These are phyloP conservation scores for Oreochromis grahami DNA, from an alignment of 2,797 vertebrate species.

Conservation along the genomic window DNA sequence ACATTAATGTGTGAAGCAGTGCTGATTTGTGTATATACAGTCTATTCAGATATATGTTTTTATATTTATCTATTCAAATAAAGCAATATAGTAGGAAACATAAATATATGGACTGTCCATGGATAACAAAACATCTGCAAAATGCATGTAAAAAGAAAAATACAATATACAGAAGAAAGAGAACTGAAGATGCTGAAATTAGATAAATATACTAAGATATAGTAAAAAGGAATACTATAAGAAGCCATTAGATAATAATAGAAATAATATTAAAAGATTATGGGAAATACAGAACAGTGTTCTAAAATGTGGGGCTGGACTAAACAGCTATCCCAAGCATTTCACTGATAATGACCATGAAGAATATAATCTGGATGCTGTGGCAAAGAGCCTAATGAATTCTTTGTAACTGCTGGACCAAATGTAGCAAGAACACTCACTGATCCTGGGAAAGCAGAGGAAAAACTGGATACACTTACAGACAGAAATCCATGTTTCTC, in stretches of 20 bases:
- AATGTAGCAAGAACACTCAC: too few relatives aligned
- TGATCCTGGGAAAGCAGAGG: too few relatives aligned
- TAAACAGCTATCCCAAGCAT: not conserved
- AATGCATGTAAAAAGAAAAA: not conserved
- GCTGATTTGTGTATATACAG: not conserved
- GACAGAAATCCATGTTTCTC: too few relatives aligned
- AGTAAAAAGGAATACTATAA: not conserved
- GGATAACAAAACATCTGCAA: not conserved
- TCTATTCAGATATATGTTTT: not conserved
- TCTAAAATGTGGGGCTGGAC: not conserved
- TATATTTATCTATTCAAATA: not conserved
- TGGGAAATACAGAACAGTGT: not conserved
- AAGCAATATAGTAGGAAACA: not conserved
- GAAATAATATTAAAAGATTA: not conserved
- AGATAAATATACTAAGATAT: not conserved
- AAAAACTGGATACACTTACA: too few relatives aligned
- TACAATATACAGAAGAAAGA: not conserved
- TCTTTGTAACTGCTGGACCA: too few relatives aligned
- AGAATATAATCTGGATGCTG: not conserved
- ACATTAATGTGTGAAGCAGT: constrained; percentile 4
- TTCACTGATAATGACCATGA: not conserved
- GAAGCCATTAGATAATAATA: not conserved
- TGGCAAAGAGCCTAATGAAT: too few relatives aligned
- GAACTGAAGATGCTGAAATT: not conserved
- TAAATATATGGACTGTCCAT: not conserved